Evolutionary conservation across 2,797 vertebrate genomes (phyloP).

Genomic region (Acrossocheilus wenchowensis): DNA sequence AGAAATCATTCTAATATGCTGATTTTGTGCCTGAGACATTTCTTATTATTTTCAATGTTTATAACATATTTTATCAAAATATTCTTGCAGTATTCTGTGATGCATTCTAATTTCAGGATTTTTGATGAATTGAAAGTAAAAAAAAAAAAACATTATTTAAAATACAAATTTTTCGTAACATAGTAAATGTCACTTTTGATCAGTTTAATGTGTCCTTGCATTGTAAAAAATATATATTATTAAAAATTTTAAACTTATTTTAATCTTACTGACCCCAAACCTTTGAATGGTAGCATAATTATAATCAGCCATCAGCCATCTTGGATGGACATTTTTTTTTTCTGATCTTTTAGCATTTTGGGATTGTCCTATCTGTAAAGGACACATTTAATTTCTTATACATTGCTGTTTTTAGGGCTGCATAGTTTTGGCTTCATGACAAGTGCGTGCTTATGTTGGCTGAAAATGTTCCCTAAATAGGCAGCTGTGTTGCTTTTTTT

Average conservation of each 20-base stretch:
- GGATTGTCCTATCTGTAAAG: not conserved
- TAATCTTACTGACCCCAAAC: not conserved
- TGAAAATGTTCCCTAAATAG: not conserved
- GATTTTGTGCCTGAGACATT: not conserved
- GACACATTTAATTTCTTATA: not conserved
- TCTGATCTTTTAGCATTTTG: not conserved
- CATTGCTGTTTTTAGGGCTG: not conserved
- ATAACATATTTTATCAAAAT: not conserved
- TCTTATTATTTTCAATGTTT: not conserved
- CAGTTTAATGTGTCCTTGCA: not conserved
- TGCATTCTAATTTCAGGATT: not conserved
- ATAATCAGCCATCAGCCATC: not conserved
- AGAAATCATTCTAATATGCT: not conserved
- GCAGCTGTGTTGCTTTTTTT: conserved; percentile 23
- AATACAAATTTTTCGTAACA: too few species aligned
- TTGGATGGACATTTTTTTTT: not conserved
- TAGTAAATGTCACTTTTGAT: not conserved
- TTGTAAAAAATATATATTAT: not conserved
- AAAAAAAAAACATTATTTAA: not conserved
- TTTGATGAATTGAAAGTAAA: not conserved
- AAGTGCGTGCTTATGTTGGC: not conserved
- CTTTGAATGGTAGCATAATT: not conserved
- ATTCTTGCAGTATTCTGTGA: not conserved
- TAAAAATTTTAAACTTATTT: not conserved
- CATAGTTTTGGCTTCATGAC: not conserved